Evolutionary conservation across 1,140 invertebrate species (phyloP), one percentile per base, ranked within the genome.

Genomic region (Himalopsyche phryganea): DNA sequence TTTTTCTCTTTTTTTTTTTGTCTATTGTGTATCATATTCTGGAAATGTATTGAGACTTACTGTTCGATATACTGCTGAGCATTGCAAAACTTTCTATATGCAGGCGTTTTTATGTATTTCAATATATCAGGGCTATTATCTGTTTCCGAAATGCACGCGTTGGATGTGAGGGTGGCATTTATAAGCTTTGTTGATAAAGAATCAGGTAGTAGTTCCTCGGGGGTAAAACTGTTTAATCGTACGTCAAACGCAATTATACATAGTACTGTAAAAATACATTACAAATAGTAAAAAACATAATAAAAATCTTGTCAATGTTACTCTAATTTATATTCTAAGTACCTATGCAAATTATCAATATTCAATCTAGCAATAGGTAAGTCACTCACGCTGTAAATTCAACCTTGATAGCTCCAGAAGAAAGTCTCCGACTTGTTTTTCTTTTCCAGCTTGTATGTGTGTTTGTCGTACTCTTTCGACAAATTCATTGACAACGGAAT

Each of bases 21-120:
- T n/a, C n/a, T n/a, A n/a, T n/a, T n/a, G n/a, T n/a, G n/a, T n/a
- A n/a, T n/a, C n/a, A n/a, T n/a, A n/a, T n/a, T n/a, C n/a, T n/a
- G n/a, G n/a, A n/a, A n/a, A n/a, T n/a, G n/a, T n/a, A n/a, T n/a
- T n/a, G n/a, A n/a, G n/a, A 71, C 76, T 73, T 78, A 91, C 89
- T 81, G 79, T 79, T 91, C 90, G 74, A 94, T 86, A 62, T 81
- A 87, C 42, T 79, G 70, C 63, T 92, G 88, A 20, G 88, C 82
- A 53, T 80, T 75, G 7, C 76, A 78, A 1, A 94, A 72, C 73
- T 84, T 85, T 53, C 76, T 84, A 66, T 90, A 94, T 3, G 85
- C 67, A 0, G 87, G 85, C 0, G 90, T 93, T 32, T 86, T 76
- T 55, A 89, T 83, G 60, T 78, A 80, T 49, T 76, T 90, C 93